Base-by-base conservation (phyloP, 2,797 vertebrate genomes). In the Miichthys miiuy region DNA sequence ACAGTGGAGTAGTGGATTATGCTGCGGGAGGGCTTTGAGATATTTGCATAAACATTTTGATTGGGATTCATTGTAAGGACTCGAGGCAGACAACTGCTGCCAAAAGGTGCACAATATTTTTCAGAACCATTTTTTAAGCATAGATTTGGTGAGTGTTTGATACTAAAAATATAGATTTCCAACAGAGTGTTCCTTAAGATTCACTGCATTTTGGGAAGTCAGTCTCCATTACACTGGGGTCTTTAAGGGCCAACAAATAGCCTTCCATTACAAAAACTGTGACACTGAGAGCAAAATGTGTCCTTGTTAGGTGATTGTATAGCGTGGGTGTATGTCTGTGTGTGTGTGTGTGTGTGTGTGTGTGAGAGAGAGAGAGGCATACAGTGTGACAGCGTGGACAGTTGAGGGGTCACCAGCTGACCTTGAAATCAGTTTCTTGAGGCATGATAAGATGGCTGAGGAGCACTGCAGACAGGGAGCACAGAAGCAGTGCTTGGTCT, bases 341-440 rank as follows among this genome's bases (percentile, higher is more conserved):
- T 63, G 20, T 47, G 41, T 68, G 46, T 62, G 18, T 25, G 38
- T 62, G 25, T 27, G 56, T 41, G 54, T 68, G 20, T 72, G 50
- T 60, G 58, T 61, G 46, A 55, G 20, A 42, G 34, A 8, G 2
- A 38, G 8, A 9, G 50, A 23, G 27, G 16, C 7, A 0, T 51
- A 55, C 38, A 23, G 54, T 30, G 72, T 56, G 77, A 84, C 79
- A 82, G 75, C 62, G 69, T 18, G 56, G 72, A 72, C 77, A 66
- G 62, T 51, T 50, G 55, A 70, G 46, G 67, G 87, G 79, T 88
- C 81, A 71, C 21, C 0, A 30, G 46, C 62, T 84, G 63, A 83
- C 75, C 81, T 85, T 87, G 72, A 85, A 74, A 73, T 79, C 61
- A 7, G 4, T 85, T 71, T 78, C 70, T 55, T 81, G 16, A 48